phyloP scores from a whole-genome alignment of 2,888 invertebrate species.

The Campoletis raptor region DNA sequence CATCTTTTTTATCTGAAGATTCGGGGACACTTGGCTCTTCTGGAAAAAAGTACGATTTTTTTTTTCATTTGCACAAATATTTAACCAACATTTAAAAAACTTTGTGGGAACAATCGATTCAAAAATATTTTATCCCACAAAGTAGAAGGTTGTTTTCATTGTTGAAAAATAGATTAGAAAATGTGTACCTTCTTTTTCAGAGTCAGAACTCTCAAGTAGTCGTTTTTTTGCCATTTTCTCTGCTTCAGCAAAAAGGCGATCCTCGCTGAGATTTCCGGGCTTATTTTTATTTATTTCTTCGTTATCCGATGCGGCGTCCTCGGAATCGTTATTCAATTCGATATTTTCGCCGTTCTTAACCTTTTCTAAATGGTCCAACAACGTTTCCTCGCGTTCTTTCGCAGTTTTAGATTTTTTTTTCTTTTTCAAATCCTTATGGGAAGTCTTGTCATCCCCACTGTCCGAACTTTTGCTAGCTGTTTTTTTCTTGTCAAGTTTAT shows the following conservation, averaged over 20 bases:
- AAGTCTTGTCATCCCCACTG: slow-evolving; percentile 62
- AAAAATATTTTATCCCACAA: neutral
- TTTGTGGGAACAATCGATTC: neutral
- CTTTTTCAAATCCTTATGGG: slow-evolving; percentile 30
- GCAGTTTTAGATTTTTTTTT: slow-evolving; percentile 66
- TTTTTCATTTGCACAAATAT: neutral
- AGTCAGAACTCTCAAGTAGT: slow-evolving; percentile 63
- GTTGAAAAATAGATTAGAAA: neutral
- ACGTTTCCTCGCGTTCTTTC: slow-evolving; percentile 74
- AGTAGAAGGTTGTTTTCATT: neutral
- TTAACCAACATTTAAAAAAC: neutral
- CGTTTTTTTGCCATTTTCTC: slow-evolving; percentile 63
- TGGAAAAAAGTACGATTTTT: slow-evolving; percentile 2
- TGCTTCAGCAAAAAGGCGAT: slow-evolving; percentile 46
- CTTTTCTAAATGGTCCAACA: slow-evolving; percentile 77
- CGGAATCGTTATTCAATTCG: slow-evolving; percentile 43
- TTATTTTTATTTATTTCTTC: slow-evolving; percentile 13
- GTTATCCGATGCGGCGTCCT: slow-evolving; percentile 5
- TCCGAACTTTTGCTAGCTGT: slow-evolving; percentile 47
- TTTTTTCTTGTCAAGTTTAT: slow-evolving; percentile 73
- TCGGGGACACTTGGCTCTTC: slow-evolving; percentile 46
- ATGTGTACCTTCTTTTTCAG: slow-evolving; percentile 37
- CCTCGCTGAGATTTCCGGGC: slow-evolving; percentile 12
- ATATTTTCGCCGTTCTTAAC: slow-evolving; percentile 70
- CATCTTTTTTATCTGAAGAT: slow-evolving; percentile 26